Base-by-base conservation (phyloP, 1,140 invertebrate genomes). In the Micrasema minimum region DNA sequence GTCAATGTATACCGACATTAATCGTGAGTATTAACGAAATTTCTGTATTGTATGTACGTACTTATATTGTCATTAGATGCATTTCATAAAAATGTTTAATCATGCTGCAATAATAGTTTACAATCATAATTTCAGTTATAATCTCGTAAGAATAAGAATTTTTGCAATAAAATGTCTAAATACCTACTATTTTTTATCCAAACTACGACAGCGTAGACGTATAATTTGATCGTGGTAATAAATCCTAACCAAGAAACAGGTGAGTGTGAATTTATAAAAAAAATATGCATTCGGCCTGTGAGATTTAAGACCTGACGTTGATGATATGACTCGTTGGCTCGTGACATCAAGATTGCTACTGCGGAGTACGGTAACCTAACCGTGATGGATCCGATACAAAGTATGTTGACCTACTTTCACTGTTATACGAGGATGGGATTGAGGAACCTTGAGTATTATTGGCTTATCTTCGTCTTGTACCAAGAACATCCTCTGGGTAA, bases 81-180 rank as follows among this genome's bases (percentile, higher is more conserved):
- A 45, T 45, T 45, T 45, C 41, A n/a, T 45, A 45, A 45, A 12
- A 31, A 31, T 7, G 26, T 31, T 31, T 31, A 31, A 31, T 31
- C 26, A 31, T 31, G 26, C 26, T 31, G 26, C 26, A 31, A 31
- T 31, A 31, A 31, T 4, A 31, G 26, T 31, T 4, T 7, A 7
- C 3, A 31, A 31, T 31, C 26, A 31, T 4, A 31, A 31, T 31
- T 22, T 59, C 38, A 26, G 26, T 51, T 11, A 51, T 31, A 55
- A 59, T 59, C 55, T 22, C 37, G 35, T 38, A 59, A 59, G 55
- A 59, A 59, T 7, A 7, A 59, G 9, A 12, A 18, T 59, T 41
- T 59, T 59, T 59, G 55, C 55, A 59, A 59, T 22, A 7, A 41
- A 43, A 59, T 59, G 55, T 20, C 55, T 59, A 59, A 59, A 59